A percentile compares a stretch with the other conserved stretches of the same genome.
Conservation (phyloP, 2,113 vertebrate genomes). For the Gorilla gorilla region DNA sequence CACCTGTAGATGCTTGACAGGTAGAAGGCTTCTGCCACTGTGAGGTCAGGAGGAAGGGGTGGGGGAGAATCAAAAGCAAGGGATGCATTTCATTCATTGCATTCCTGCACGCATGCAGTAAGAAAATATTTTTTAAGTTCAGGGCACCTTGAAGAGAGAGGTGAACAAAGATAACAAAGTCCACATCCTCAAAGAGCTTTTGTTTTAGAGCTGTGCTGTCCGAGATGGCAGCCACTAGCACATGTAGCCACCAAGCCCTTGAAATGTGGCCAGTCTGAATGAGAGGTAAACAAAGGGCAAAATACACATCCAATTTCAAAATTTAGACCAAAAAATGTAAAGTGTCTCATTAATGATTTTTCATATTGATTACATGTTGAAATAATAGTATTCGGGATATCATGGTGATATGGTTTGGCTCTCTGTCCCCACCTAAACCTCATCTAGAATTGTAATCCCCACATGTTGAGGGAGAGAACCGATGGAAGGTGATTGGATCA, state of each 20-base stretch:
- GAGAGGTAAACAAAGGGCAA: background rate
- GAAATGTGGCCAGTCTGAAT: background rate
- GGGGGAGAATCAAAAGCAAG: too few species aligned
- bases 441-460: too few species aligned
- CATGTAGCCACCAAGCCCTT: background rate
- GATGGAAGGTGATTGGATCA: too few species aligned
- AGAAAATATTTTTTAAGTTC: background rate
- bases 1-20: rapidly evolving
- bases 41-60: too few species aligned
- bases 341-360: background rate
- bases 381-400: background rate
- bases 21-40: background rate
- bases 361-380: background rate
- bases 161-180: background rate
- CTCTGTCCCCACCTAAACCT: too few species aligned
- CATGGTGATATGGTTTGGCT: background rate
- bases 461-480: too few species aligned
- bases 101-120: background rate
- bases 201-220: background rate
- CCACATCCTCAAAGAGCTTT: rapidly evolving
- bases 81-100: too few species aligned
- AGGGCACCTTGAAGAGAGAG: background rate
- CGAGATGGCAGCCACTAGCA: background rate
- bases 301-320: background rate
- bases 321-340: background rate